phyloP scores from a whole-genome alignment of 1,140 invertebrate genomes.

The Dinoponera quadriceps region DNA sequence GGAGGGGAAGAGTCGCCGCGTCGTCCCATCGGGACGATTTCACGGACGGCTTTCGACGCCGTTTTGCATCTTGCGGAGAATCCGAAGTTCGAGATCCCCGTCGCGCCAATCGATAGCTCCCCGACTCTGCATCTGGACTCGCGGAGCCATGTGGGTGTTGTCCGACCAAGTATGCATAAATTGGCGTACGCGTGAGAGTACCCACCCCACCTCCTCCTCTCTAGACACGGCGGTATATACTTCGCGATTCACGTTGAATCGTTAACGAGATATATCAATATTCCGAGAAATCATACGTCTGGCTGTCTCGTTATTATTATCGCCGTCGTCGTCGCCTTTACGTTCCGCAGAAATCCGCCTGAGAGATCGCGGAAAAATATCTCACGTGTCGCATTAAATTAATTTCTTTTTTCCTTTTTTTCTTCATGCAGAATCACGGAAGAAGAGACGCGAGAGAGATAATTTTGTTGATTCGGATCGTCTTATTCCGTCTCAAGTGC shows the following conservation, averaged over 20 bases:
- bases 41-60: neutral
- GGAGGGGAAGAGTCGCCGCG: neutral
- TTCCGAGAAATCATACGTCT: constrained; percentile 37
- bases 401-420: too few species aligned
- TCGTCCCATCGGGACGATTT: neutral
- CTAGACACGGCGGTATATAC: constrained; percentile 56
- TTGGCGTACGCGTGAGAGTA: constrained; percentile 72
- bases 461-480: too few species aligned
- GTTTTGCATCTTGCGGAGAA: constrained; percentile 15
- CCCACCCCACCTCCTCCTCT: constrained; percentile 53
- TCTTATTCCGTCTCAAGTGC: too few species aligned
- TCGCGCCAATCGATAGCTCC: constrained; percentile 41
- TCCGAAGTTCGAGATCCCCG: constrained; percentile 22
- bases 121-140: constrained; percentile 33
- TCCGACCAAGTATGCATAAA: constrained; percentile 75
- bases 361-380: too few species aligned
- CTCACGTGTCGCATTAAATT: too few species aligned
- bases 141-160: constrained; percentile 71
- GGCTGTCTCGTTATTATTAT: constrained; percentile 6
- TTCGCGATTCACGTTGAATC: constrained; percentile 72
- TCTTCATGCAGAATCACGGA: too few species aligned
- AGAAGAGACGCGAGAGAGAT: too few species aligned
- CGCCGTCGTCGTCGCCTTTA: neutral
- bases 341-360: neutral
- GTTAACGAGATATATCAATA: constrained; percentile 68